Conservation (phyloP, 2,113 vertebrate genomes). For the Mandrillus leucophaeus region DNA sequence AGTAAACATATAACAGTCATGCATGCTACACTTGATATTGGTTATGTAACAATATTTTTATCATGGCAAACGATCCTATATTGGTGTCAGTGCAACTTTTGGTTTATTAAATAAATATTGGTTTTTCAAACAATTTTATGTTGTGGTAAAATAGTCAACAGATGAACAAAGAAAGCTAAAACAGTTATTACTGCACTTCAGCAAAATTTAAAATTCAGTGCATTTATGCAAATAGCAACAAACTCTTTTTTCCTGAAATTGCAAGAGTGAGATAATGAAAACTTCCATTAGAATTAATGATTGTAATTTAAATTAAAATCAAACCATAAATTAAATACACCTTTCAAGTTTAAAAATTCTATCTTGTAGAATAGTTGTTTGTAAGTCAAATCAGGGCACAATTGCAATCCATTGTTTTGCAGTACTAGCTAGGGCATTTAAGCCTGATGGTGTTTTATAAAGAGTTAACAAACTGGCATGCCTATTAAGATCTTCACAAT, state of each 20-base stretch:
- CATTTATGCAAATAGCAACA: constrained; percentile 32
- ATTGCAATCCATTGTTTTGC: neutral
- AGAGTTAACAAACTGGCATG: constrained; percentile 27
- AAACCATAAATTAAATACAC: constrained; percentile 38
- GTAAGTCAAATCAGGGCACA: constrained; percentile 36
- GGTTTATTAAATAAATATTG: constrained; percentile 73
- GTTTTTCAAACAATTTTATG: constrained; percentile 63
- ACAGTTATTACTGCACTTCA: neutral
- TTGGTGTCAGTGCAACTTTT: constrained; percentile 59
- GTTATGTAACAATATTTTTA: constrained; percentile 66
- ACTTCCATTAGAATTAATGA: constrained; percentile 38
- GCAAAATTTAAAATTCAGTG: constrained; percentile 54
- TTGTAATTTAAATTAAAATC: constrained; percentile 66
- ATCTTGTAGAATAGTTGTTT: constrained; percentile 37
- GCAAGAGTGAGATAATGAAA: constrained; percentile 50
- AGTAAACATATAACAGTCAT: constrained; percentile 31
- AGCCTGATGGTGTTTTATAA: constrained; percentile 21
- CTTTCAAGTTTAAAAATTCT: constrained; percentile 15
- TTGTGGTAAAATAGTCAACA: constrained; percentile 58
- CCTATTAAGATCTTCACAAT: neutral
- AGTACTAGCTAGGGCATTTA: constrained; percentile 21
- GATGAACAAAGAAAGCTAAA: constrained; percentile 41
- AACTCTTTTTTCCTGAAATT: constrained; percentile 22
- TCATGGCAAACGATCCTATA: constrained; percentile 58
- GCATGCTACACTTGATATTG: constrained; percentile 69